Base-by-base conservation (phyloP, 2,113 vertebrate genomes). In the Pogona vitticeps region DNA sequence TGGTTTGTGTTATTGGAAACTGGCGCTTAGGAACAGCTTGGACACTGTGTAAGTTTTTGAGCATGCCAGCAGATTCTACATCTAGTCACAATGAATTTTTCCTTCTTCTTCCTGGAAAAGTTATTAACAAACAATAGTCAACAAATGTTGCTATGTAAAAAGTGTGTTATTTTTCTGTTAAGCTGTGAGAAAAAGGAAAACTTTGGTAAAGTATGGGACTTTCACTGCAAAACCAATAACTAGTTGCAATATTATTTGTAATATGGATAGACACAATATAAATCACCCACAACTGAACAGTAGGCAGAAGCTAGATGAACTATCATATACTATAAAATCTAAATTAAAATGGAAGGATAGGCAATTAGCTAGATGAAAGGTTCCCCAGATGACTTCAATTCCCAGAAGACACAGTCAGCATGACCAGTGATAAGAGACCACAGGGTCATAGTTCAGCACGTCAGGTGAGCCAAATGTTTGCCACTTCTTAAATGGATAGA, bases 21-120 rank as follows among this genome's bases (percentile, higher is more conserved):
- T 73, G 42, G 3, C n/a, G n/a, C 85, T 90, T 56, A 1, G 7
- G 7, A 91, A 68, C 86, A 67, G 1, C 42, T 91, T 90, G 23
- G 42, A 90, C 90, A 92, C 9, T 12, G 1, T 59, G 15, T 18
- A 72, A 90, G 18, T 0, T 17, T 77, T 89, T 92, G 90, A 87
- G 21, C 5, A 77, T 13, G 38, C 4, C 73, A 15, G 83, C 5
- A 85, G 71, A 71, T 1, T 78, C 40, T 88, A 88, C 36, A 52
- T 5, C 31, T 92, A 38, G 18, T 17, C 59, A 86, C 23, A 36
- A 67, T 38, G 0, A 31, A 12, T 71, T 88, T 92, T 92, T 86
- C 14, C 36, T 77, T 83, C 70, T 90, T 23, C 5, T 0, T 2
- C 3, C 38, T 63, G 26, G 0, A 14, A 68, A 86, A 63, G 40